A percentile compares a stretch with the other conserved stretches of the same genome.
Evolutionary conservation across 2,113 vertebrate genomes (phyloP).

Genomic region (Tychaedon coryphoeus): DNA sequence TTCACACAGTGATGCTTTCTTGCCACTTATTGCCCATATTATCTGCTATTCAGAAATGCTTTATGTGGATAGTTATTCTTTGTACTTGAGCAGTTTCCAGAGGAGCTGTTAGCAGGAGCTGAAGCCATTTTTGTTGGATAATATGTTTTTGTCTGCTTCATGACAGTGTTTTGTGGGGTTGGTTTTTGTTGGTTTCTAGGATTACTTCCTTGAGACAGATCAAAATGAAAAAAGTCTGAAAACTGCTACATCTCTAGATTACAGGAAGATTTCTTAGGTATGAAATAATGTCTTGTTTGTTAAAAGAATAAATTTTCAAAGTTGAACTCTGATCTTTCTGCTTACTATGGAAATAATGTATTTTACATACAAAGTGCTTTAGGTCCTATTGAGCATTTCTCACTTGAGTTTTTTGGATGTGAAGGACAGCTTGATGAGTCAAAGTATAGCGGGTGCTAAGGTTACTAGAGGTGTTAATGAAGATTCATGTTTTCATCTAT

Average conservation of each 20-base stretch:
- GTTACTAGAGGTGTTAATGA: constrained; percentile 7
- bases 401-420: not conserved
- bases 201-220: not conserved
- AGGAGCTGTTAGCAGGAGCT: not conserved
- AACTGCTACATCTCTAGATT: not conserved
- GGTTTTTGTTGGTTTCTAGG: not conserved
- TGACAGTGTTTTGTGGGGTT: not conserved
- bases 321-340: constrained; percentile 5
- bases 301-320: not conserved
- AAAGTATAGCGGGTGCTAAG: not conserved
- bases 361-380: not conserved
- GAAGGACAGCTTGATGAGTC: not conserved
- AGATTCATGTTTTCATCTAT: not conserved
- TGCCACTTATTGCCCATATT: not conserved
- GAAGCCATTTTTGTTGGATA: not conserved
- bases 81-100: not conserved
- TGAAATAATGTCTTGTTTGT: not conserved
- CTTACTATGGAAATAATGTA: not conserved
- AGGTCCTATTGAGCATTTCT: not conserved
- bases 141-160: not conserved
- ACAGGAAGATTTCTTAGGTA: not conserved
- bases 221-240: not conserved
- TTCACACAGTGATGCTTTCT: not conserved
- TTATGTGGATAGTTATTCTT: not conserved
- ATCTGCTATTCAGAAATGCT: not conserved